These are phyloP conservation scores for Microctonus hyperodae DNA, from an alignment of 2,888 invertebrate genomes.

Conservation along the genomic window DNA sequence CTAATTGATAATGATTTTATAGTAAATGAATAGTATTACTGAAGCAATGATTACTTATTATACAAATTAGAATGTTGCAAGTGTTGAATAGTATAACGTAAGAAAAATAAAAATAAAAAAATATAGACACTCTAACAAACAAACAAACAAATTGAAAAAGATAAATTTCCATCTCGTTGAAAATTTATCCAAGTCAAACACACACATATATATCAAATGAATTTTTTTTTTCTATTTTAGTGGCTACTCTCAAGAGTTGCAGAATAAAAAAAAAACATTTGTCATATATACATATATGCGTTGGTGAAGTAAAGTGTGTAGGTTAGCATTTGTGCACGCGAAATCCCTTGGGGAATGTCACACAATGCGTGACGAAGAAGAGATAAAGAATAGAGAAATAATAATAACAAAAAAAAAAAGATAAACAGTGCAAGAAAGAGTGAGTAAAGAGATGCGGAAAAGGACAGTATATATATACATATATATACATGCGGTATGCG, in stretches of 20 bases:
- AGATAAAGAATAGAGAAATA: conserved; percentile 18
- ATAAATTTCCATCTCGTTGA: no score
- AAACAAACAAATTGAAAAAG: no score
- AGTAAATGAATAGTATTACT: no score
- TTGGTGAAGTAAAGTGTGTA: conserved; percentile 3
- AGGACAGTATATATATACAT: conserved; percentile 12
- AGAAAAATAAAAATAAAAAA: no score
- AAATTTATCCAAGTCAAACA: no score
- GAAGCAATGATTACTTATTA: no score
- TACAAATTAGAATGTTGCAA: no score
- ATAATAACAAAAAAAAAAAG: background rate
- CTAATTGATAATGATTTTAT: no score
- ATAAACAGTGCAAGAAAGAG: background rate
- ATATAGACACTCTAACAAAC: no score
- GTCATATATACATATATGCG: background rate
- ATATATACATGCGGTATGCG: background rate
- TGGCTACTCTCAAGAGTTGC: background rate
- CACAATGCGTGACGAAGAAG: conserved; percentile 41
- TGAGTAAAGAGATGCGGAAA: conserved; percentile 16
- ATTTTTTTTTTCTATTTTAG: no score
- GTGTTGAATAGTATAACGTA: no score
- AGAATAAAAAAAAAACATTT: conserved; percentile 1
- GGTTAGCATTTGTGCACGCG: conserved; percentile 25
- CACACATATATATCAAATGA: no score
- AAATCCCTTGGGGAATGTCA: conserved; percentile 37